phyloP scores from a whole-genome alignment of 2,113 vertebrate species.

The Sprattus sprattus region DNA sequence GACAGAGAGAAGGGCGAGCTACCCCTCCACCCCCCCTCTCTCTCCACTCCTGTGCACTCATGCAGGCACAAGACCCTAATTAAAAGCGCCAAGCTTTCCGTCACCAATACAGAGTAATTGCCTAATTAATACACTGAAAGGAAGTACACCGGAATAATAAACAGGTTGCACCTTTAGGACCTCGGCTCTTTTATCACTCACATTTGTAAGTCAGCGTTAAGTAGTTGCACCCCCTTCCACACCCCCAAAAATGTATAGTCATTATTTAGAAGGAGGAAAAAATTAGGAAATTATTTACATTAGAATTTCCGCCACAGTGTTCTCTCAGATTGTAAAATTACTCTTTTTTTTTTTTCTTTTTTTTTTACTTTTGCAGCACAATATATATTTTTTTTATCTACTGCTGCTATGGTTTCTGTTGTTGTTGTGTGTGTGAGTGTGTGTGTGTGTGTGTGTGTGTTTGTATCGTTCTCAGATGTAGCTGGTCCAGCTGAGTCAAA shows the following conservation, averaged over 20 bases:
- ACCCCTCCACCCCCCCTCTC: constrained; percentile 49
- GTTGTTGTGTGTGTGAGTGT: neutral
- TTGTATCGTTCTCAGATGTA: neutral
- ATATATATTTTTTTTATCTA: constrained; percentile 15
- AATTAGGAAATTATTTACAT: neutral
- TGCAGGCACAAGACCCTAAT: constrained; percentile 76
- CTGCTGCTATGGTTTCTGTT: constrained; percentile 24
- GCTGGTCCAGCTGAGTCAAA: neutral
- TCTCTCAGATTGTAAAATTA: neutral
- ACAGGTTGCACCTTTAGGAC: constrained; percentile 67
- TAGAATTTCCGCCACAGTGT: constrained; percentile 36
- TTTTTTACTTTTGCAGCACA: neutral
- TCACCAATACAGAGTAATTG: constrained; percentile 78
- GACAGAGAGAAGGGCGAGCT: constrained; percentile 64
- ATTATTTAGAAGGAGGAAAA: neutral
- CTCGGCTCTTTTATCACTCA: constrained; percentile 63
- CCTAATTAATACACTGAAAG: constrained; percentile 76
- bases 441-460: constrained; percentile 2
- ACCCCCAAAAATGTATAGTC: constrained; percentile 12
- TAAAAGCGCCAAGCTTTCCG: constrained; percentile 79
- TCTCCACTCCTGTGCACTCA: constrained; percentile 73
- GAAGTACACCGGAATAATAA: constrained; percentile 73
- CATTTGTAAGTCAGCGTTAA: constrained; percentile 42
- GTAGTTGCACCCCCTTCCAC: neutral
- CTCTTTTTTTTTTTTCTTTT: neutral